phyloP scores from a whole-genome alignment of 2,797 vertebrate species.

The Steatocranus sp. region DNA sequence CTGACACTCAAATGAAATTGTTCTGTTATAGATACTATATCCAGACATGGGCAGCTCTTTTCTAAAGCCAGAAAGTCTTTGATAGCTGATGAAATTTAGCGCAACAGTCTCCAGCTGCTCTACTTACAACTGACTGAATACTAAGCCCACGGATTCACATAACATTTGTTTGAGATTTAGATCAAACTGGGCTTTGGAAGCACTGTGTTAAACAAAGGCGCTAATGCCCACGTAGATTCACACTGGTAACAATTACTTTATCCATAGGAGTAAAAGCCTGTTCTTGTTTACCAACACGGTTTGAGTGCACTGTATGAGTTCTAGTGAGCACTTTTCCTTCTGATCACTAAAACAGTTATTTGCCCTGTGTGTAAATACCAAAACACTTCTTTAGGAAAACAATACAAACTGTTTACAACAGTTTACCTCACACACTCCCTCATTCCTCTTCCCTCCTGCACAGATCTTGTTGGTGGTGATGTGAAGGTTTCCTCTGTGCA shows the following conservation, averaged over 20 bases:
- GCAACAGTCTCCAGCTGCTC: constrained; percentile 49
- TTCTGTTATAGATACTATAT: background rate
- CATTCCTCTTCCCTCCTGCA: constrained; percentile 85
- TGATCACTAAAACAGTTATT: background rate
- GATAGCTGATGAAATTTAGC: constrained; percentile 52
- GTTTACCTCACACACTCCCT: constrained; percentile 95
- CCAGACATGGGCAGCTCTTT: constrained; percentile 1
- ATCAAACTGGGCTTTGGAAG: constrained; percentile 41
- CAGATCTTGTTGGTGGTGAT: constrained; percentile 92
- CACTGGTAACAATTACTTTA: constrained; percentile 19
- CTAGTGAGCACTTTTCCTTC: background rate
- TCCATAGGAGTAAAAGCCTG: background rate
- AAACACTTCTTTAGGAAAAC: background rate
- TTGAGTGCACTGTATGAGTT: background rate
- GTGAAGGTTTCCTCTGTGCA: constrained; percentile 86
- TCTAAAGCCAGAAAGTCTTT: constrained; percentile 36
- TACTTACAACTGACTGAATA: constrained; percentile 31
- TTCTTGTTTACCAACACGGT: constrained; percentile 10
- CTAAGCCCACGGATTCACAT: constrained; percentile 47
- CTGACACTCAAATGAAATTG: constrained; percentile 6
- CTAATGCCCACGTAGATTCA: constrained; percentile 10
- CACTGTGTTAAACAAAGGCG: background rate
- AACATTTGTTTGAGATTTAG: constrained; percentile 60
- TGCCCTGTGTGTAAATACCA: background rate
- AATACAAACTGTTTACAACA: background rate